Evolutionary conservation across 1,140 invertebrate genomes (phyloP).

Genomic region (Radopholus similis): DNA sequence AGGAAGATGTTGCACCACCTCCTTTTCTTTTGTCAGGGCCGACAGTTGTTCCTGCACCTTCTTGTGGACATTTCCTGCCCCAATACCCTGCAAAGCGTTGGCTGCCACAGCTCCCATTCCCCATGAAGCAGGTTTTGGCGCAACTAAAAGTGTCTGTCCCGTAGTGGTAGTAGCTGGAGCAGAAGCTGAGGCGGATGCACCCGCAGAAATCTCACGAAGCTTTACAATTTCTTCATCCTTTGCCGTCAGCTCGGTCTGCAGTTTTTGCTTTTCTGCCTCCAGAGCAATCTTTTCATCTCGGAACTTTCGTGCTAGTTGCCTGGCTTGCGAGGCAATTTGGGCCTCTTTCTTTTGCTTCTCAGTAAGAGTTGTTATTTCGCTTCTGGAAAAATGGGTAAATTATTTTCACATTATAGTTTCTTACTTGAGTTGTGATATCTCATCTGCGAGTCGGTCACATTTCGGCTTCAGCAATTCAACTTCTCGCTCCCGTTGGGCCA

Average conservation of each 20-base stretch:
- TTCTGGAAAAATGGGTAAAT: not conserved
- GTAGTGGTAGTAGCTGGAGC: too few relatives aligned
- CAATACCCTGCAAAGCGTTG: not conserved
- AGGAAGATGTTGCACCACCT: not conserved
- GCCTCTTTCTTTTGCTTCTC: not conserved
- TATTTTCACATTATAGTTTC: not conserved
- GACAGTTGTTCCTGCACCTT: not conserved
- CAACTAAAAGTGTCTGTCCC: too few relatives aligned
- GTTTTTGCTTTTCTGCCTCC: not conserved
- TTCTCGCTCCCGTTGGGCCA: slow-evolving; percentile 13
- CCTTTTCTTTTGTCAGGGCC: not conserved
- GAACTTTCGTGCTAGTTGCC: slow-evolving; percentile 12
- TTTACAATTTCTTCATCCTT: not conserved
- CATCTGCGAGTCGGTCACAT: slow-evolving; percentile 3
- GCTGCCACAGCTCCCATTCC: not conserved
- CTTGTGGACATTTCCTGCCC: not conserved
- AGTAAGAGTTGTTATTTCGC: not conserved
- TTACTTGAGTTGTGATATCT: not conserved
- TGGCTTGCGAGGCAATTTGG: not conserved
- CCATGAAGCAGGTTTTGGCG: too few relatives aligned
- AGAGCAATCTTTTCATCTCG: slow-evolving; percentile 1
- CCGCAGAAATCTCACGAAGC: not conserved
- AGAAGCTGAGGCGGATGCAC: not conserved
- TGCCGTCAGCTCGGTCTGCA: not conserved
- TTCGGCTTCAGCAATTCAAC: not conserved